Base-by-base conservation (phyloP, 1,140 invertebrate species). In the Araneus ventricosus region DNA sequence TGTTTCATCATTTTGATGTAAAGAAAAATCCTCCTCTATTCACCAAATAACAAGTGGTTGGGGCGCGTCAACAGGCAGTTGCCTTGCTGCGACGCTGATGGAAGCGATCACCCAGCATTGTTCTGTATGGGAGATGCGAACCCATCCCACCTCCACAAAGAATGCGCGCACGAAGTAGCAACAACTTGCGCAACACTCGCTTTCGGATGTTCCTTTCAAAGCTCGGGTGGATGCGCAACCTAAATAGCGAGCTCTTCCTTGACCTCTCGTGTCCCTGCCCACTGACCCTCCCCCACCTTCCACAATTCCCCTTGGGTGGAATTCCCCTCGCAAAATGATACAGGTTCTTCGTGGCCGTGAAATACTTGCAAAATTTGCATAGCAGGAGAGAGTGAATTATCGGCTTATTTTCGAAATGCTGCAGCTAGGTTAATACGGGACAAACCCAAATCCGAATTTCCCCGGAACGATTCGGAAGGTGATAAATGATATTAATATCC, bases 191-290 rank as follows among this genome's bases (percentile, higher is more conserved):
- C 70, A 75, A 75, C 45, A 52, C 14, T 41, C 3, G 45, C 45
- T 52, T 17, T 52, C 45, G 70, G 70, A 75, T 37, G 80, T 24
- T 41, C 39, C 41, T 84, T 84, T 84, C 6, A 27, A n/a, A 84
- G 24, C 24, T 8, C 37, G 79, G 79, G 79, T 34, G 79, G 79
- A 80, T 80, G 45, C 45, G 80, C 41, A 84, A 84, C 80, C 80
- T 84, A n/a, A 84, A 84, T 52, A 84, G 80, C 39, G n/a, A 34
- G 17, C 80, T 84, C 80, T 84, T 30, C 45, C 45, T 52, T 45
- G 39, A 84, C 45, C 80, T 84, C 24, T 27, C 39, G 20, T 37
- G 24, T 10, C 27, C 8, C 34, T 22, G 17, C 4, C 22, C 30
- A 39, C 22, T 6, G 24, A 39, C 61, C 61, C 22, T 63, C 63